A percentile compares a stretch with the other conserved stretches of the same genome.
Conservation (phyloP, 2,797 vertebrate species). For the Micropoecilia bifurca region DNA sequence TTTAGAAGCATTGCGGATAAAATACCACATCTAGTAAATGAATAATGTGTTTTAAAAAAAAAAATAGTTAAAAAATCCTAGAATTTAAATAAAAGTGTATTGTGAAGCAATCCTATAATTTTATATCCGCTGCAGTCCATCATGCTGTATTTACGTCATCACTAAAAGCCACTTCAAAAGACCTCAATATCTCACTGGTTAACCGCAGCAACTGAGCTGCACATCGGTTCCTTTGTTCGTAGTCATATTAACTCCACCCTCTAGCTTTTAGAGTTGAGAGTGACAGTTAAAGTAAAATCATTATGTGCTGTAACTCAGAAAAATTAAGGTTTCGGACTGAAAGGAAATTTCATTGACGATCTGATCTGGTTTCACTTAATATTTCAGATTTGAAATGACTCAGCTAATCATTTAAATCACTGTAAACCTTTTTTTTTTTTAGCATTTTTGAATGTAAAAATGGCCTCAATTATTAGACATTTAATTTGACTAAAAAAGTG, state of each 20-base stretch:
- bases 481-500: not conserved
- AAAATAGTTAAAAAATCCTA: not conserved
- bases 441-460: not conserved
- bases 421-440: not conserved
- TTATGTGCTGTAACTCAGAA: not conserved
- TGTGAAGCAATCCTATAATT: not conserved
- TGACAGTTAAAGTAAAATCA: not conserved
- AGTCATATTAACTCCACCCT: not conserved
- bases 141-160: not conserved
- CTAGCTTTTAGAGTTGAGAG: not conserved
- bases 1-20: slow-evolving; percentile 8
- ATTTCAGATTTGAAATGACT: not conserved
- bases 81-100: not conserved
- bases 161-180: not conserved
- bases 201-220: not conserved
- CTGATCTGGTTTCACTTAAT: not conserved
- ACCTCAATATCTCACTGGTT: not conserved
- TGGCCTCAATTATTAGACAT: not conserved
- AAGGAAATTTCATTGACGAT: not conserved
- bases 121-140: not conserved
- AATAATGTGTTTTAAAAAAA: not conserved
- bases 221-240: not conserved
- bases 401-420: not conserved
- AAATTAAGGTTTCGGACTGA: not conserved
- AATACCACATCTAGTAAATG: not conserved